phyloP scores from a whole-genome alignment of 2,888 invertebrate genomes.

The Parthenolecanium corni region DNA sequence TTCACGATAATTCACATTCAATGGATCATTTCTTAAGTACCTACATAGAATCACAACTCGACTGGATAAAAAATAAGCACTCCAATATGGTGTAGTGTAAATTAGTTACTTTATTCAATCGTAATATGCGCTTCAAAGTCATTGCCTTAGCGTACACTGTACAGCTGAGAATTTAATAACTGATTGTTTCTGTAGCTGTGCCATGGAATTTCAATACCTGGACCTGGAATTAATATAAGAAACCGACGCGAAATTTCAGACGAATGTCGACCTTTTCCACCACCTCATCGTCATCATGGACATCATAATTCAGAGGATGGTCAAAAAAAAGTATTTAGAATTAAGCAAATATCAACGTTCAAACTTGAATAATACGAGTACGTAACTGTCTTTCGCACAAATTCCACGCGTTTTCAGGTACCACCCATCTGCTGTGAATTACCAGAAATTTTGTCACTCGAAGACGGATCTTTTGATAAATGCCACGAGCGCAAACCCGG shows the following conservation, averaged over 20 bases:
- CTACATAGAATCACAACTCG: too few relatives aligned
- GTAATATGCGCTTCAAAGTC: too few relatives aligned
- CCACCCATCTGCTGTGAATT: conserved; percentile 11
- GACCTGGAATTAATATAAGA: neutral
- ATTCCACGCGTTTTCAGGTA: neutral
- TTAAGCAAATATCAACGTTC: neutral
- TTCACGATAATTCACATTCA: too few relatives aligned
- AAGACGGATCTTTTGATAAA: neutral
- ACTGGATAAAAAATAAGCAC: too few relatives aligned
- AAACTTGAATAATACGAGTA: too few relatives aligned
- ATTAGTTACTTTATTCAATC: too few relatives aligned
- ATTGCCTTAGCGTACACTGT: too few relatives aligned
- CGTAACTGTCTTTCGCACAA: too few relatives aligned
- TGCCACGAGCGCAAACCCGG: neutral
- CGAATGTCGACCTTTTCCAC: conserved; percentile 6
- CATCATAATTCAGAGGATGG: neutral
- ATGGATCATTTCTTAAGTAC: too few relatives aligned
- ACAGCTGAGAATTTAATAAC: too few relatives aligned
- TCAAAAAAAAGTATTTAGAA: neutral
- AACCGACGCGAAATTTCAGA: conserved; percentile 9
- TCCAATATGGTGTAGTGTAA: too few relatives aligned
- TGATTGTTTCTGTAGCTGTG: neutral
- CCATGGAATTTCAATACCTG: neutral
- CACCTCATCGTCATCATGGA: neutral
- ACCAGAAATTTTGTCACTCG: neutral